Conservation (phyloP, 2,888 invertebrate species). For the Pyrgus malvae region DNA sequence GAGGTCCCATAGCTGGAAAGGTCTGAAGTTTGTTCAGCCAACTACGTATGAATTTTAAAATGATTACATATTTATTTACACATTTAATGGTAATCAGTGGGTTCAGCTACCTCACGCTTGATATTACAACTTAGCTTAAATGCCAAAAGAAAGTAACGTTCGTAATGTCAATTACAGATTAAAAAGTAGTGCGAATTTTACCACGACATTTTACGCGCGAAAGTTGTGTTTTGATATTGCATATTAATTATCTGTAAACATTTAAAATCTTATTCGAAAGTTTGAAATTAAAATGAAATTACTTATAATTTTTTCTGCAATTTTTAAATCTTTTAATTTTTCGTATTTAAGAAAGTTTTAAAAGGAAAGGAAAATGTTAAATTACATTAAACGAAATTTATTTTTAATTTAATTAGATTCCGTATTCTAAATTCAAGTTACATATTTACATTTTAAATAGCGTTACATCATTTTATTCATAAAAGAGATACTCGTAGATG, state of each 20-base stretch:
- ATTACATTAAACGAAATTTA: background rate
- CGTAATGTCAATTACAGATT: conserved; percentile 29
- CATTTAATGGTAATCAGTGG: too few relatives aligned
- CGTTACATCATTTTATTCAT: conserved; percentile 26
- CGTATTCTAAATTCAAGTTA: conserved; percentile 5
- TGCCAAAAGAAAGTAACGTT: conserved; percentile 21
- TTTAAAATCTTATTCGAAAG: background rate
- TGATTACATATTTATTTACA: too few relatives aligned
- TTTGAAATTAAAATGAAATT: background rate
- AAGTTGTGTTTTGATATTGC: conserved; percentile 7
- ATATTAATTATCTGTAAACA: background rate
- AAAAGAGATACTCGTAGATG: conserved; percentile 33
- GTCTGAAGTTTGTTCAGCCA: too few relatives aligned
- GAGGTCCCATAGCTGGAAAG: too few relatives aligned
- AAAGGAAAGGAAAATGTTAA: background rate
- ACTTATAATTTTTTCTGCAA: background rate
- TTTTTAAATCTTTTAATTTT: background rate
- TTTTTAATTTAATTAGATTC: background rate
- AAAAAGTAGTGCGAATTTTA: conserved; percentile 11
- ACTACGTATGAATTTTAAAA: too few relatives aligned
- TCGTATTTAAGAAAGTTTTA: too few relatives aligned
- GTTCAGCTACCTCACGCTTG: too few relatives aligned
- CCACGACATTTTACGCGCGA: conserved; percentile 8
- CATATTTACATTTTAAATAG: background rate
- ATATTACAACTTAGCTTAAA: background rate